phyloP scores from a whole-genome alignment of 2,888 invertebrate genomes.

The Sinelater perroti region DNA sequence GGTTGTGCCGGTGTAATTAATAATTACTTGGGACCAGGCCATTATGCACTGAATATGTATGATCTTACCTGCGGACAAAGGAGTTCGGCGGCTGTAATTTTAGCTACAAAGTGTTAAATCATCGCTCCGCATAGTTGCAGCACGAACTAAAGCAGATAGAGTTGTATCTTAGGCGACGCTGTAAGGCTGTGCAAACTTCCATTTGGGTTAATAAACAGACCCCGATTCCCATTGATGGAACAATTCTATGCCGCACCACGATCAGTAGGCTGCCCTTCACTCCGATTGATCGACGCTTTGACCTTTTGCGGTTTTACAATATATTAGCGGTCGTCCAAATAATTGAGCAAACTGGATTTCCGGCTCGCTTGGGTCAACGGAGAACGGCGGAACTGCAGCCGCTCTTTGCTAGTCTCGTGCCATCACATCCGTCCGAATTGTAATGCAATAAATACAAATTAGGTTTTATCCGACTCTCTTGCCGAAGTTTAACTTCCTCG shows the following conservation, averaged over 20 bases:
- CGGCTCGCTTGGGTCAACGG: conserved; percentile 1
- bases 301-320: conserved; percentile 6
- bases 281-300: conserved; percentile 1
- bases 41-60: conserved; percentile 8
- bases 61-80: too few relatives aligned
- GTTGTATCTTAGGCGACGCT: too few relatives aligned
- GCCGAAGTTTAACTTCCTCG: conserved; percentile 14
- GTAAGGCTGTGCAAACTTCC: too few relatives aligned
- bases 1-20: conserved; percentile 1
- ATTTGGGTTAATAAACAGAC: too few relatives aligned
- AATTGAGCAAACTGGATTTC: conserved; percentile 6
- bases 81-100: too few relatives aligned
- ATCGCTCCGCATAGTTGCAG: too few relatives aligned
- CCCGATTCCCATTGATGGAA: too few relatives aligned
- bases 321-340: neutral
- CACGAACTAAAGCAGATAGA: too few relatives aligned
- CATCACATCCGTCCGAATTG: conserved; percentile 14
- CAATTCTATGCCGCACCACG: too few relatives aligned
- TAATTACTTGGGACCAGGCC: conserved; percentile 1
- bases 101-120: too few relatives aligned
- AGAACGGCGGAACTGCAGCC: conserved; percentile 11
- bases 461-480: conserved; percentile 8
- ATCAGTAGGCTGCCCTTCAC: too few relatives aligned
- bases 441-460: conserved; percentile 20
- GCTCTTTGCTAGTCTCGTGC: conserved; percentile 12